These are phyloP conservation scores for Macroramphosus scolopax DNA, from an alignment of 2,797 vertebrate species.

Conservation along the genomic window DNA sequence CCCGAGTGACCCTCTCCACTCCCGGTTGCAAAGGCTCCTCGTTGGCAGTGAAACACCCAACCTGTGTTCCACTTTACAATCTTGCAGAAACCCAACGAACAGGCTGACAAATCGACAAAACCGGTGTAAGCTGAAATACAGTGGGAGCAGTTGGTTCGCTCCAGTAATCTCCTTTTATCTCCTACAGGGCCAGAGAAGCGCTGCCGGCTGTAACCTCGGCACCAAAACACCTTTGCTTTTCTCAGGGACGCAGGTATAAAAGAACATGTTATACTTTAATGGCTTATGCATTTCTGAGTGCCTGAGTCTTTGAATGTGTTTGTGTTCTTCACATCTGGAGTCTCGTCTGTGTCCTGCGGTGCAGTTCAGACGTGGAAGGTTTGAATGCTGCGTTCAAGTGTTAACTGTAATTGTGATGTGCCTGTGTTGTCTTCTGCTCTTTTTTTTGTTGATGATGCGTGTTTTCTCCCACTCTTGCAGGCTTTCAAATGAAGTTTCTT, in stretches of 20 bases:
- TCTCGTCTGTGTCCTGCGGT: too few species aligned
- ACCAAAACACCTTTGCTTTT: slow-evolving; percentile 32
- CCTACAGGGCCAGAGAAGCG: slow-evolving; percentile 11
- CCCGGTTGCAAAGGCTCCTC: too few species aligned
- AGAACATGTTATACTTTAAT: slow-evolving; percentile 54
- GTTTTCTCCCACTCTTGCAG: too few species aligned
- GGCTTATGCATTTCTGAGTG: slow-evolving; percentile 56
- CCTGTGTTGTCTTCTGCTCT: too few species aligned
- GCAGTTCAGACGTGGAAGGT: too few species aligned
- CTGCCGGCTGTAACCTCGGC: slow-evolving; percentile 23
- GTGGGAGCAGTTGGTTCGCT: slow-evolving; percentile 40
- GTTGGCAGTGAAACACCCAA: slow-evolving; percentile 9
- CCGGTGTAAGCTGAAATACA: slow-evolving; percentile 58
- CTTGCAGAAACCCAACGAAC: slow-evolving; percentile 15
- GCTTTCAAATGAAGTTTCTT: too few species aligned
- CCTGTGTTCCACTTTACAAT: too few species aligned
- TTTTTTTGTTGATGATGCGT: too few species aligned
- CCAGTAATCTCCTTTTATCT: slow-evolving; percentile 43
- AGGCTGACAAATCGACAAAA: slow-evolving; percentile 41
- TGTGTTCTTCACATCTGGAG: too few species aligned
- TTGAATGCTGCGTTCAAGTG: too few species aligned
- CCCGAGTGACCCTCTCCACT: too few species aligned
- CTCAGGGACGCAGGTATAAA: slow-evolving; percentile 30
- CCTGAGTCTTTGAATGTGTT: background rate
- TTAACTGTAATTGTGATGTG: too few species aligned